Conservation (phyloP, 2,797 vertebrate genomes). For the Melanotaenia parkinsoni region DNA sequence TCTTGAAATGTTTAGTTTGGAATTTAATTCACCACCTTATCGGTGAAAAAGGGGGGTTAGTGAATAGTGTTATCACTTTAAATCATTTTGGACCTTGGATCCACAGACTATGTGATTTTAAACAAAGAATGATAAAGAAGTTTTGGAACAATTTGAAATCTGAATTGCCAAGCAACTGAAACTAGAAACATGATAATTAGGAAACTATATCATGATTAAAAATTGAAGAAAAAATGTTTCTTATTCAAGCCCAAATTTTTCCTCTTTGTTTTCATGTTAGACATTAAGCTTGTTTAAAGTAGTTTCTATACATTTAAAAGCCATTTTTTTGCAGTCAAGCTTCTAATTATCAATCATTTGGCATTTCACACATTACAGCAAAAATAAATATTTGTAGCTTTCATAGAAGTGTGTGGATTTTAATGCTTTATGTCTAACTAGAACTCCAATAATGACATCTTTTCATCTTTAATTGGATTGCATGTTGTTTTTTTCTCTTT, state of each 20-base stretch:
- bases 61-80: neutral
- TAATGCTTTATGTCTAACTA: neutral
- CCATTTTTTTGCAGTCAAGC: too few relatives aligned
- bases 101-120: neutral
- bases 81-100: neutral
- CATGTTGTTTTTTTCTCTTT: neutral
- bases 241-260: too few relatives aligned
- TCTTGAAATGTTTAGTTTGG: neutral
- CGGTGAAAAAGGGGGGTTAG: neutral
- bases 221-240: too few relatives aligned
- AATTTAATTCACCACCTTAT: neutral
- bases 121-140: neutral
- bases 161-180: too few relatives aligned
- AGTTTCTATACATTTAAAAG: too few relatives aligned
- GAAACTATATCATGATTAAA: too few relatives aligned
- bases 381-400: neutral
- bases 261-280: too few relatives aligned
- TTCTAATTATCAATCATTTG: too few relatives aligned
- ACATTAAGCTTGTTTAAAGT: too few relatives aligned
- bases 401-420: too few relatives aligned
- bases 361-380: neutral
- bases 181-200: too few relatives aligned
- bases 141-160: too few relatives aligned
- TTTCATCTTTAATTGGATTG: conserved; percentile 12
- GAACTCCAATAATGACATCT: neutral